phyloP scores from a whole-genome alignment of 2,888 invertebrate genomes.

The Leucophenga montana region DNA sequence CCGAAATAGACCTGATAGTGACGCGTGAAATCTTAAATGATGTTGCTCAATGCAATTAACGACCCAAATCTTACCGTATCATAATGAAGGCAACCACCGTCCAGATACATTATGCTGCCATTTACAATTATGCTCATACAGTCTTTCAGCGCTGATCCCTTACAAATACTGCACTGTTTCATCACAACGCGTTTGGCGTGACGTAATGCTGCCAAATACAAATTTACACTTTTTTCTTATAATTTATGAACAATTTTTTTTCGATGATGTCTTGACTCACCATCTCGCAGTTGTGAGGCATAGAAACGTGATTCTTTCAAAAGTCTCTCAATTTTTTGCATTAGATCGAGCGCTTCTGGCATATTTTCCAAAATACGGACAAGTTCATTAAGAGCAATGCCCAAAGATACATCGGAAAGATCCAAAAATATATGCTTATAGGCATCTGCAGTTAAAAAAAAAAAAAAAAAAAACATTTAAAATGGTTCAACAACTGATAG shows the following conservation, averaged over 20 bases:
- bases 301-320: constrained; percentile 79
- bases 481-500: not conserved
- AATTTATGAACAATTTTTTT: not conserved
- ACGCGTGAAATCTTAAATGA: too few species aligned
- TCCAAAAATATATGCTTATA: constrained; percentile 79
- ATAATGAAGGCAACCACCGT: constrained; percentile 84
- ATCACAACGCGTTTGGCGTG: constrained; percentile 79
- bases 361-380: constrained; percentile 82
- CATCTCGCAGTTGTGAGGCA: constrained; percentile 82
- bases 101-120: constrained; percentile 82
- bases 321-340: constrained; percentile 78
- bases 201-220: constrained; percentile 78
- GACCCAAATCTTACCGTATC: constrained; percentile 78
- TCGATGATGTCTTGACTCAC: constrained; percentile 71
- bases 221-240: not conserved
- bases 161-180: constrained; percentile 75
- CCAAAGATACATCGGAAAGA: constrained; percentile 83
- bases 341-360: constrained; percentile 78
- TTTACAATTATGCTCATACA: constrained; percentile 77
- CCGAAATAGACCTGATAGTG: too few species aligned
- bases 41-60: not conserved
- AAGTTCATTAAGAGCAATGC: constrained; percentile 83
- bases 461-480: constrained; percentile 17
- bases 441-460: constrained; percentile 64
- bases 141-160: constrained; percentile 75